Base-by-base conservation (phyloP, 2,888 invertebrate genomes). In the Leptinotarsa haldemani region DNA sequence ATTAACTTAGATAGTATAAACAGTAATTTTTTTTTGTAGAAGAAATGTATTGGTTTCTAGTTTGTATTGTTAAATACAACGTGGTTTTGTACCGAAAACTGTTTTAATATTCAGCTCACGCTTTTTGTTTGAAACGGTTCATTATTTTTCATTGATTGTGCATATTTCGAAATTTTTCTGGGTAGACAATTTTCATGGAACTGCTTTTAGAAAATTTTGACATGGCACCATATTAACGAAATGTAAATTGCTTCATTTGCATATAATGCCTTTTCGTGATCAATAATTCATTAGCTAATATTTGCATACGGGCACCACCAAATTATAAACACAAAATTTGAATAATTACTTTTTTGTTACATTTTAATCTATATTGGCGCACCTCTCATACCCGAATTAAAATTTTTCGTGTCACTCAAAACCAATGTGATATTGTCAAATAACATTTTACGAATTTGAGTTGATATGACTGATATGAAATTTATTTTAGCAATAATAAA, bases 211-310 rank as follows among this genome's bases (percentile, higher is more conserved):
- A 16, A 12, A n/a, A n/a, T 61, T 61, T 61, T n/a, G 18, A 30
- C 40, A 40, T 30, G 30, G 15, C 18, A 7, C 16, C 16, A n/a
- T 61, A 30, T 61, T 40, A 30, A 30, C 40, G 12, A 40, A 61
- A 61, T 61, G 30, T 30, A 40, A 40, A 61, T 30, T 40, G 13
- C 61, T 30, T 30, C 16, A 61, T 61, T 61, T 61, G 61, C 61
- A 61, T 61, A 61, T 61, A 61, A 61, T 61, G 61, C n/a, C 16
- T 61, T 40, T 61, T 61, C 16, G 9, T 30, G 40, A 61, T 61
- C 30, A 61, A 61, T 61, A 30, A 61, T 61, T 61, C 40, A 61
- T 61, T 61, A 61, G 40, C 15, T 25, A 2, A 18, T n/a, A 61
- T 61, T 61, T 61, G 61, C 61, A 61, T 61, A 61, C 40, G 30